Evolutionary conservation across 2,113 vertebrate species (phyloP), one percentile per base, ranked within the genome.

Genomic region (Rhodinocichla rosea): DNA sequence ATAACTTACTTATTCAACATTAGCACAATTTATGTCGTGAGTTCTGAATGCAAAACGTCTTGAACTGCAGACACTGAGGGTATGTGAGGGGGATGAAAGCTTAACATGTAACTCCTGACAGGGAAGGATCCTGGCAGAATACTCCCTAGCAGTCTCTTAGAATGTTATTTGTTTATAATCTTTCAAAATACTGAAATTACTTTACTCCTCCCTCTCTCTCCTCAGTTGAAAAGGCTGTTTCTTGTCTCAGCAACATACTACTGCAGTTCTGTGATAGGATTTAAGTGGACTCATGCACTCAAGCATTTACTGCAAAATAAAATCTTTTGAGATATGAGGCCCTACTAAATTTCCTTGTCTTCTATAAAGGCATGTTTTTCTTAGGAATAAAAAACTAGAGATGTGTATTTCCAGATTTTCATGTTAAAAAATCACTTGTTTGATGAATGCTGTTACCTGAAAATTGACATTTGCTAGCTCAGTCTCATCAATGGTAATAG

Each of bases 81-180:
- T 39, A 32, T 78, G 49, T 35, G 10, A 75, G 82, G 50, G 47
- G 68, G 30, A n/a, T 67, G 39, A 86, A 92, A 73, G 17, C 14
- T 94, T 88, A 97, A 92, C 47, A 44, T 67, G 30, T 59, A 80
- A 70, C 82, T 83, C 93, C 87, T 92, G 92, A 90, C 69, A n/a
- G 70, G 87, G 71, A 91, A 83, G 50, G 24, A 17, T 73, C 71
- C 52, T 90, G 85, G 64, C 76, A 86, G 56, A 88, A 39, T 57
- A 26, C 12, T 83, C 50, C 52, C 47, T 73, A 44, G 22, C 49
- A 52, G 53, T 62, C 28, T 87, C 45, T 64, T 82, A 70, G 40
- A 62, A 40, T 52, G 22, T 90, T 69, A 37, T 33, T 88, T 92
- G 65, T 94, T 87, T 92, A 79, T 82, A 65, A 35, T 73, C 13